These are phyloP conservation scores for Caprella mutica DNA, from an alignment of 2,888 invertebrate species.

Conservation along the genomic window DNA sequence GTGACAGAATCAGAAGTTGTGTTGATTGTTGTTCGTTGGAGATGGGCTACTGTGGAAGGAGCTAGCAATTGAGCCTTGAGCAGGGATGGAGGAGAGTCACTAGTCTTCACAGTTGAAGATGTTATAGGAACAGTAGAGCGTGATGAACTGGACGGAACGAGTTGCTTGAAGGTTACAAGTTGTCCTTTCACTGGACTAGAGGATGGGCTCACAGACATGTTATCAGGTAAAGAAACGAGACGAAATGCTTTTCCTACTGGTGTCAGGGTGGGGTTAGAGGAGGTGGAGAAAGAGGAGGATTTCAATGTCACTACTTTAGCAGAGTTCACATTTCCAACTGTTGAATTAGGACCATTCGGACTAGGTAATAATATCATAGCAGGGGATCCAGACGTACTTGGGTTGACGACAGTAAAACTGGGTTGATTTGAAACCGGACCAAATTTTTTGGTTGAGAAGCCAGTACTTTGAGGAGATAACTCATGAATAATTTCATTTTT, in stretches of 20 bases:
- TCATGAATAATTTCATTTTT: too few relatives aligned
- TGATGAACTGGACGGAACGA: constrained; percentile 24
- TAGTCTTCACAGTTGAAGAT: constrained; percentile 1
- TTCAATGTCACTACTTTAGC: constrained; percentile 31
- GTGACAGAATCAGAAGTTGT: constrained; percentile 22
- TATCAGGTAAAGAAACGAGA: constrained; percentile 31
- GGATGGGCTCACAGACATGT: constrained; percentile 30
- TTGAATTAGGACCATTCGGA: not conserved
- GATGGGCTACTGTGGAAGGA: constrained; percentile 1
- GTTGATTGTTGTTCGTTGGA: constrained; percentile 17
- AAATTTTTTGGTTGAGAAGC: too few relatives aligned
- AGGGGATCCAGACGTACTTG: constrained; percentile 12
- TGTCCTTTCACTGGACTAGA: constrained; percentile 31
- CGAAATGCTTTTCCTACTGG: constrained; percentile 32
- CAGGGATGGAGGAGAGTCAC: constrained; percentile 22
- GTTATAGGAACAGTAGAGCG: constrained; percentile 10
- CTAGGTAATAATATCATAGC: constrained; percentile 14
- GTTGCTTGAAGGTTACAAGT: constrained; percentile 32
- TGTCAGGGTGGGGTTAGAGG: constrained; percentile 22
- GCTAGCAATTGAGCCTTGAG: constrained; percentile 29
- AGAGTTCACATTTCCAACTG: not conserved
- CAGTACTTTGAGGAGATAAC: too few relatives aligned
- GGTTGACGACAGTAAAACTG: not conserved
- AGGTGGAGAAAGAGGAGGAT: constrained; percentile 14
- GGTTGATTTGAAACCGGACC: too few relatives aligned